Base-by-base conservation (phyloP, 2,113 vertebrate genomes). In the Xiphorhynchus elegans region DNA sequence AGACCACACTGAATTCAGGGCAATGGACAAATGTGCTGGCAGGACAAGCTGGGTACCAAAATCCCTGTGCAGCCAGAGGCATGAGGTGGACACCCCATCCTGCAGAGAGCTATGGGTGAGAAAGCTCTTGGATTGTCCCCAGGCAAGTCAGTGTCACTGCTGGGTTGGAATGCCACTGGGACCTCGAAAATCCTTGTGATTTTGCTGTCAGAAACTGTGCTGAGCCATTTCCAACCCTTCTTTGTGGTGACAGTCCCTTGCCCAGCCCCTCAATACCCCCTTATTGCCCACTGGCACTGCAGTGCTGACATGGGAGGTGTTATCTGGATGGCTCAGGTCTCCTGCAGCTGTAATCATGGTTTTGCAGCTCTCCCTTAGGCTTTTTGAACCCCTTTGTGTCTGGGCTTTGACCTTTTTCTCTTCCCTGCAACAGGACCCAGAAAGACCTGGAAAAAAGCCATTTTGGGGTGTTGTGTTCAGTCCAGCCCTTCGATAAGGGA, bases 281-380 rank as follows among this genome's bases (percentile, higher is more conserved):
- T 58, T 49, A 23, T 23, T 74, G 28, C 31, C 49, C 0, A 0
- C 2, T 4, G 5, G 68, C 40, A 42, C 20, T 0, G 0, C 59
- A n/a, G 56, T 2, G 2, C 14, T 1, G 2, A 31, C 39, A 23
- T 1, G 9, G 29, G 37, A 68, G n/a, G 39, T 1, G 7, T 46
- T 95, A 10, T 13, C 52, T 74, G 66, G 9, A 31, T 60, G 44
- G 16, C 15, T 67, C 0, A 4, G 23, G 3, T 44, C 44, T 82
- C 37, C 40, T 47, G 19, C 0, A 3, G 3, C 56, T 86, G 17
- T 50, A 78, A 78, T 69, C 12, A 0, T 17, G 20, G 53, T 21
- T 90, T 79, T 75, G 46, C 90, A 85, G 75, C 62, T 91, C 53
- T 94, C 64, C 74, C 62, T 52, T 2, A 6, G 33, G 12, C 47